These are phyloP conservation scores for Diogma glabrata DNA, from an alignment of 2,888 invertebrate species.

Conservation along the genomic window DNA sequence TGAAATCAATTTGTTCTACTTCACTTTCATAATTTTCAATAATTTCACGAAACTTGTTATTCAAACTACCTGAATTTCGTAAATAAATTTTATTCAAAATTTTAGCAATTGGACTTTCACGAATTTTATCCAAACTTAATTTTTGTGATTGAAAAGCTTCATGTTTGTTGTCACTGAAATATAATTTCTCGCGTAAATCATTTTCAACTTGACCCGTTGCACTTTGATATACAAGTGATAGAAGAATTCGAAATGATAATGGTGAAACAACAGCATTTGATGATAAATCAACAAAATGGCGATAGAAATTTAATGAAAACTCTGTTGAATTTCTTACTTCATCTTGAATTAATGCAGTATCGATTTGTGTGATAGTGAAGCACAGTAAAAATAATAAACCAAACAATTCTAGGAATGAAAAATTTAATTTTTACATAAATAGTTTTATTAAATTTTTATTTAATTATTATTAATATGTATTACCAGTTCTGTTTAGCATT, in stretches of 20 bases:
- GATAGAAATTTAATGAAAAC: constrained; percentile 4
- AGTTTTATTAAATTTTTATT: too few species aligned
- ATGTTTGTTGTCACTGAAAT: neutral
- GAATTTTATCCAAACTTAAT: neutral
- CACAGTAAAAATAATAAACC: too few species aligned
- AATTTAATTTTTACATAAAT: too few species aligned
- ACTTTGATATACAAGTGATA: constrained; percentile 5
- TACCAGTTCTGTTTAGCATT: too few species aligned
- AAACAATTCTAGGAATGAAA: too few species aligned
- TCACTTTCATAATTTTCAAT: neutral
- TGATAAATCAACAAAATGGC: neutral
- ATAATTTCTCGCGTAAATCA: neutral
- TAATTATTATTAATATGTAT: too few species aligned
- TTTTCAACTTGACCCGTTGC: neutral
- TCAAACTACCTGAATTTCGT: neutral
- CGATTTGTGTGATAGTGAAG: too few species aligned
- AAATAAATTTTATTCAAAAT: constrained; percentile 1
- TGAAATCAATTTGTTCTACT: neutral
- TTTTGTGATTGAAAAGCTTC: neutral
- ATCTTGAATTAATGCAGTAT: too few species aligned
- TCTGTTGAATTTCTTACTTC: neutral
- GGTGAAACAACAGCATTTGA: neutral
- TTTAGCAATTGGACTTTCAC: neutral
- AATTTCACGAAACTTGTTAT: neutral
- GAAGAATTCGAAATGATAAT: neutral